Percentiles rank a stretch among this genome's conserved stretches.
Evolutionary conservation across 2,888 invertebrate genomes (phyloP).

Genomic region (Metallyticus violacea): DNA sequence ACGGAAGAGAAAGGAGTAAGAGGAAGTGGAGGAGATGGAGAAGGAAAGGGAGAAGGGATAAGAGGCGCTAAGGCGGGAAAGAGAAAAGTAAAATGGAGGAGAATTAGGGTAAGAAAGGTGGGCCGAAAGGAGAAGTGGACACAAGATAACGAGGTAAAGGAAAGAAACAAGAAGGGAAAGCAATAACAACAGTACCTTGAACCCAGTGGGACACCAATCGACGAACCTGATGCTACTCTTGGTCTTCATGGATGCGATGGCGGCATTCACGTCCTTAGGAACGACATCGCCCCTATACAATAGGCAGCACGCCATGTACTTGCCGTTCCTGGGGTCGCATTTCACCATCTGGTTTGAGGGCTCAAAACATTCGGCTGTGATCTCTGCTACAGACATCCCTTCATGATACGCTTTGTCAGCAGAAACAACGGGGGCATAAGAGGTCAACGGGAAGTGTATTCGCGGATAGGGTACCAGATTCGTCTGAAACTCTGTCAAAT

Average conservation of each 20-base stretch:
- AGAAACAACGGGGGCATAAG: constrained; percentile 51
- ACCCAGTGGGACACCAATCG: constrained; percentile 50
- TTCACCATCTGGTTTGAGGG: constrained; percentile 47
- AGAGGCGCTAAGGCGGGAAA: too few relatives aligned
- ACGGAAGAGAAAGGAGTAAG: too few relatives aligned
- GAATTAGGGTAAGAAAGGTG: too few relatives aligned
- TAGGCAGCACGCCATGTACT: constrained; percentile 53
- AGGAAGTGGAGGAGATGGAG: too few relatives aligned
- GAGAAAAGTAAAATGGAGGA: too few relatives aligned
- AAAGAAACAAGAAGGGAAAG: not conserved
- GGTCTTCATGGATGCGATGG: constrained; percentile 55
- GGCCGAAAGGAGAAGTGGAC: too few relatives aligned
- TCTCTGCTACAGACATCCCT: constrained; percentile 52
- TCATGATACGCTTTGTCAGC: constrained; percentile 55
- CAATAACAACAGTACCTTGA: constrained; percentile 45
- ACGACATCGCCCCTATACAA: constrained; percentile 44
- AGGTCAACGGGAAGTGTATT: constrained; percentile 74
- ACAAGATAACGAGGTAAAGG: too few relatives aligned
- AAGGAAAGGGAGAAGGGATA: too few relatives aligned
- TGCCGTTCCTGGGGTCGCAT: constrained; percentile 43
- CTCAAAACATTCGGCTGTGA: constrained; percentile 59
- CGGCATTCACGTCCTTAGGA: constrained; percentile 52
- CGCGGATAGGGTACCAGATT: constrained; percentile 88
- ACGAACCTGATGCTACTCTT: constrained; percentile 58
- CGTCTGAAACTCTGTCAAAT: constrained; percentile 88